phyloP scores from a whole-genome alignment of 2,888 invertebrate species.

The Eulithis testata region DNA sequence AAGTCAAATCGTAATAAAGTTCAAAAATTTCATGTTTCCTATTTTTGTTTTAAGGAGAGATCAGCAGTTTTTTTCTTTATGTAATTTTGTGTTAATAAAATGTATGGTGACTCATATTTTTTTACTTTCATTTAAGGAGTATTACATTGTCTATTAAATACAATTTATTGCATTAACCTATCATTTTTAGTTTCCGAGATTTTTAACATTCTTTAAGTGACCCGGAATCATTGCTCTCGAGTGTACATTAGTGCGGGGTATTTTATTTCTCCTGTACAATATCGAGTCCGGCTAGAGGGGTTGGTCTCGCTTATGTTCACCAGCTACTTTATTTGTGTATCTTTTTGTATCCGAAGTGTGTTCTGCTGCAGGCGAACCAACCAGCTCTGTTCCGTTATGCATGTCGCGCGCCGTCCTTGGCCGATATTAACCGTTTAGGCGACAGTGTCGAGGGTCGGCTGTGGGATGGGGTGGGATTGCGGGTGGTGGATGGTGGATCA shows the following conservation, averaged over 20 bases:
- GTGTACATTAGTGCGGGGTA: constrained; percentile 7
- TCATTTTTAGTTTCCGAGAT: no score
- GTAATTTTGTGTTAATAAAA: no score
- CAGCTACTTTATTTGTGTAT: constrained; percentile 54
- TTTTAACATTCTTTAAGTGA: no score
- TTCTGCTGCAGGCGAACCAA: constrained; percentile 48
- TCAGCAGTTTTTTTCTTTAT: no score
- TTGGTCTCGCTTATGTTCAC: constrained; percentile 47
- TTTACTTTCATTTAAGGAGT: no score
- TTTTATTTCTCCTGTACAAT: constrained; percentile 25
- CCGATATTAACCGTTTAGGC: constrained; percentile 76
- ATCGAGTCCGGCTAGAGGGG: constrained; percentile 32
- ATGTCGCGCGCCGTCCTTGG: constrained; percentile 66
- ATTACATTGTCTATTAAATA: no score
- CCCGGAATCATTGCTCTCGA: no score
- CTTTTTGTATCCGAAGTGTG: constrained; percentile 45
- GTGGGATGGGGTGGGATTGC: constrained; percentile 50
- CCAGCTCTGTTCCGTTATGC: constrained; percentile 50
- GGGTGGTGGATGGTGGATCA: constrained; percentile 59
- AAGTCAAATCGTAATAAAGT: no score
- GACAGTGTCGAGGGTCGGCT: constrained; percentile 50
- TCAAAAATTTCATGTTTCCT: no score
- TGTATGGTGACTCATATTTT: no score
- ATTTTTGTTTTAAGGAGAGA: no score
- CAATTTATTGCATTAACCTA: no score